A percentile compares a stretch with the other conserved stretches of the same genome.
Evolutionary conservation across 1,140 invertebrate genomes (phyloP).

Genomic region (Aphelinus certus): DNA sequence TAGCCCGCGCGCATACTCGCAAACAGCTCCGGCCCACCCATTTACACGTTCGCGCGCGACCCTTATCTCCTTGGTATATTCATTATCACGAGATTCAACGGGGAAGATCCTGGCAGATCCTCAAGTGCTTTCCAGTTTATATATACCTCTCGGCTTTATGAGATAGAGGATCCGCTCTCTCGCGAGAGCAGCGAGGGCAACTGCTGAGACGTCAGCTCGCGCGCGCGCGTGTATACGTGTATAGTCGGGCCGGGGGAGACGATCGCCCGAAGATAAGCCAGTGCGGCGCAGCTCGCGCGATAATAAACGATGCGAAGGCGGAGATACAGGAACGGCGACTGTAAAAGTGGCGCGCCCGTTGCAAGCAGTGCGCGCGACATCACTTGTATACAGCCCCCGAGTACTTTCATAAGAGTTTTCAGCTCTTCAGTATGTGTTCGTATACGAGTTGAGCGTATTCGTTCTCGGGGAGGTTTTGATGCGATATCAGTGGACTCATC

Average conservation of each 20-base stretch:
- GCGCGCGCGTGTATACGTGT: not conserved
- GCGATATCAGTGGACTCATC: too few relatives aligned
- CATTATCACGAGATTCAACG: conserved; percentile 18
- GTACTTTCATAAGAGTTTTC: too few relatives aligned
- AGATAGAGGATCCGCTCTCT: not conserved
- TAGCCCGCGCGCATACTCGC: not conserved
- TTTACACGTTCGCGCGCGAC: conserved; percentile 2
- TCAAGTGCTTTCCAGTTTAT: conserved; percentile 17
- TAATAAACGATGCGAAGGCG: conserved; percentile 3
- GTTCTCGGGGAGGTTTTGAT: too few relatives aligned
- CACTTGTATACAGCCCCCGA: too few relatives aligned
- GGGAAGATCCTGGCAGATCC: conserved; percentile 16
- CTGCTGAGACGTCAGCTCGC: not conserved
- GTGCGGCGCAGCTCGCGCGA: not conserved
- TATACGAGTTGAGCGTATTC: too few relatives aligned
- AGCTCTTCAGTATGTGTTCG: too few relatives aligned
- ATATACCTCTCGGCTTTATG: conserved; percentile 5
- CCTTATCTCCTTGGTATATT: not conserved
- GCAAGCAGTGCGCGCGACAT: not conserved
- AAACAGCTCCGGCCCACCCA: not conserved
- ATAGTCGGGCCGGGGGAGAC: not conserved
- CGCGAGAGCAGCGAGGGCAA: not conserved
- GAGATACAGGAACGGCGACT: conserved; percentile 13
- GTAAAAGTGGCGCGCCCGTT: conserved; percentile 4
- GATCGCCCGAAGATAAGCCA: conserved; percentile 13